Conservation (phyloP, 2,797 vertebrate species). For the Rallus crepitans region DNA sequence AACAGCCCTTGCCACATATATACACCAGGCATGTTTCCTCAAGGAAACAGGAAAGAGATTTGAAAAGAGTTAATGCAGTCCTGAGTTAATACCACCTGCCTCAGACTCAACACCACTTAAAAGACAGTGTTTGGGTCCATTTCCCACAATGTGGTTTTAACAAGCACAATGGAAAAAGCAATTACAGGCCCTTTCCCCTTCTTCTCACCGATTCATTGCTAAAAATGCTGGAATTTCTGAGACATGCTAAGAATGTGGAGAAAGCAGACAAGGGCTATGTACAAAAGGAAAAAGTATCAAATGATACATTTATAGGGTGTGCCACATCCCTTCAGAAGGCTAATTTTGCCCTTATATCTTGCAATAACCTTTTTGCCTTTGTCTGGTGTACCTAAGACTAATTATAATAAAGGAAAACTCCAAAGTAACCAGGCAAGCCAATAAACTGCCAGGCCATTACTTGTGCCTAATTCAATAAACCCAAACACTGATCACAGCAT, state of each 20-base stretch:
- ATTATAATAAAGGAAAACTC: constrained; percentile 18
- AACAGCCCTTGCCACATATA: constrained; percentile 69
- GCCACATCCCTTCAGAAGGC: not conserved
- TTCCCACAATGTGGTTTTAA: constrained; percentile 75
- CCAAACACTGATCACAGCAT: not conserved
- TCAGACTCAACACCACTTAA: constrained; percentile 77
- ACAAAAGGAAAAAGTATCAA: constrained; percentile 24
- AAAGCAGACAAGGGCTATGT: not conserved
- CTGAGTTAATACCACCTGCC: constrained; percentile 77
- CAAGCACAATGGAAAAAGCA: constrained; percentile 72
- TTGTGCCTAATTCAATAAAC: not conserved
- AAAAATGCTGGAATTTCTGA: constrained; percentile 66
- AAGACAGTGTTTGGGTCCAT: constrained; percentile 72
- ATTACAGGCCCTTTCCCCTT: constrained; percentile 60
- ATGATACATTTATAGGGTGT: not conserved
- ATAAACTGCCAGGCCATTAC: not conserved
- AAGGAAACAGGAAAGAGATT: constrained; percentile 69
- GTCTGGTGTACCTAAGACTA: not conserved
- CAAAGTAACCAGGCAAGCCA: not conserved
- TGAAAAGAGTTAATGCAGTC: constrained; percentile 71
- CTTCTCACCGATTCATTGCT: constrained; percentile 48
- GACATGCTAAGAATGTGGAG: constrained; percentile 62
- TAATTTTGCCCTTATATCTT: not conserved
- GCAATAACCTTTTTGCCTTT: not conserved
- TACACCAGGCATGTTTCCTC: constrained; percentile 68